Conservation (phyloP, 2,888 invertebrate genomes). For the Colletes collaris region DNA sequence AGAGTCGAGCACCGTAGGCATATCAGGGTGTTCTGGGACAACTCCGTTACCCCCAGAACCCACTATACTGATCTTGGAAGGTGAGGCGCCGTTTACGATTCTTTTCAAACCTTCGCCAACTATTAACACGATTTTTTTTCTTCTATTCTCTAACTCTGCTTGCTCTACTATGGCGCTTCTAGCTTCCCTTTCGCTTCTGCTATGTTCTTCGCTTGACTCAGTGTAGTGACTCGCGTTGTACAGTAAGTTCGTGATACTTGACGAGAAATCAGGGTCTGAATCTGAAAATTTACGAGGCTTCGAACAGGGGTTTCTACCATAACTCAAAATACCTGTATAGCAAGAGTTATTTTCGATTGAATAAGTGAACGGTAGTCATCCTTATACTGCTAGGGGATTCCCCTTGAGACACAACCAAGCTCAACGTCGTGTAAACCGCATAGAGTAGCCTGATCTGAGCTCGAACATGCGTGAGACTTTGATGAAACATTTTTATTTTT, state of each 20-base stretch:
- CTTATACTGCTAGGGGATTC: no score
- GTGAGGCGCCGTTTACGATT: constrained; percentile 84
- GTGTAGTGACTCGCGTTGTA: background rate
- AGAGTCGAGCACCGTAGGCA: constrained; percentile 63
- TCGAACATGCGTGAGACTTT: background rate
- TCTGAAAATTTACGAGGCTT: no score
- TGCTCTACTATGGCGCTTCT: background rate
- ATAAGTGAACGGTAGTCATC: no score
- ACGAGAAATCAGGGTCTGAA: no score
- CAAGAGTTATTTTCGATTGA: no score
- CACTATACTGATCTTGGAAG: constrained; percentile 93
- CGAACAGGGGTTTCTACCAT: no score
- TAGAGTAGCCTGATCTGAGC: no score
- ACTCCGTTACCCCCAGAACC: constrained; percentile 87
- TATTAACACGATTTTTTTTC: background rate
- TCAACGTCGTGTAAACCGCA: no score
- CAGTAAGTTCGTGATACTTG: no score
- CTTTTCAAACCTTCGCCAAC: background rate
- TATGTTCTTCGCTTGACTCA: constrained; percentile 34
- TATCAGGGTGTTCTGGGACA: constrained; percentile 80
- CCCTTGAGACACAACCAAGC: no score
- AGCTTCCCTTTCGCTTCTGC: background rate
- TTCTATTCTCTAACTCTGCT: background rate
- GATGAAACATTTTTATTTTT: no score
- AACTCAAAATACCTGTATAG: no score